These are phyloP conservation scores for Dipodomys merriami DNA, from an alignment of 2,113 vertebrate genomes.

Conservation along the genomic window DNA sequence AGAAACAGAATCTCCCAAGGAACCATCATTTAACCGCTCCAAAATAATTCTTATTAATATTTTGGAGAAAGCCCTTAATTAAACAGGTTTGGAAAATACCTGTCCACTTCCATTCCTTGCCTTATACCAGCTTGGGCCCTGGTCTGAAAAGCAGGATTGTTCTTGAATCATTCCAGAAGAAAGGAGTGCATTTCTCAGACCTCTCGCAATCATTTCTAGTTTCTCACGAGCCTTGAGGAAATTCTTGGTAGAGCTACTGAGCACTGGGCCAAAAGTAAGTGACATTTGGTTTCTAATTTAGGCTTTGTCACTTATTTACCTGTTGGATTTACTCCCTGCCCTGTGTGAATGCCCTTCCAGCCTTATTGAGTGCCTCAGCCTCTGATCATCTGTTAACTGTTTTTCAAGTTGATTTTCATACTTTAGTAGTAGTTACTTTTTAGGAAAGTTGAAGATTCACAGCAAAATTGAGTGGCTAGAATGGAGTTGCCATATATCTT, in stretches of 20 bases:
- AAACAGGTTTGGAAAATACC: not conserved
- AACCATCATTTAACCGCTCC: not conserved
- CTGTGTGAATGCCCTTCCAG: not conserved
- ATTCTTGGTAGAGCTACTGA: conserved; percentile 22
- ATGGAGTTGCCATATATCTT: not conserved
- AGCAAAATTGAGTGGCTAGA: not conserved
- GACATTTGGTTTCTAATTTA: not conserved
- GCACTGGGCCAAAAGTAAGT: not conserved
- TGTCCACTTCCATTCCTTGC: not conserved
- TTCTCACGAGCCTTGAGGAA: conserved; percentile 12
- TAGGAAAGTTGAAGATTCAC: not conserved
- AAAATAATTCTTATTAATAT: not conserved
- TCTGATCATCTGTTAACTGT: not conserved
- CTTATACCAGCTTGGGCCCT: not conserved
- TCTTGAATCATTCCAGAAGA: conserved; percentile 39
- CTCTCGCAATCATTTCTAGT: not conserved
- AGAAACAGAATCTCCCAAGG: conserved; percentile 29
- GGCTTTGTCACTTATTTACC: not conserved
- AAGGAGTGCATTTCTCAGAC: conserved; percentile 13
- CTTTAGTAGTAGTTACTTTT: not conserved
- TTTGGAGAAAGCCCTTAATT: conserved; percentile 20
- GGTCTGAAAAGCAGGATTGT: conserved; percentile 25
- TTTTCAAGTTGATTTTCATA: not conserved
- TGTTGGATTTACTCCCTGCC: too few species aligned
- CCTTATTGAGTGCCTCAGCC: not conserved